Percentiles rank a stretch among this genome's conserved stretches.
Conservation (phyloP, 2,888 invertebrate species). For the Cephus sareptanus region DNA sequence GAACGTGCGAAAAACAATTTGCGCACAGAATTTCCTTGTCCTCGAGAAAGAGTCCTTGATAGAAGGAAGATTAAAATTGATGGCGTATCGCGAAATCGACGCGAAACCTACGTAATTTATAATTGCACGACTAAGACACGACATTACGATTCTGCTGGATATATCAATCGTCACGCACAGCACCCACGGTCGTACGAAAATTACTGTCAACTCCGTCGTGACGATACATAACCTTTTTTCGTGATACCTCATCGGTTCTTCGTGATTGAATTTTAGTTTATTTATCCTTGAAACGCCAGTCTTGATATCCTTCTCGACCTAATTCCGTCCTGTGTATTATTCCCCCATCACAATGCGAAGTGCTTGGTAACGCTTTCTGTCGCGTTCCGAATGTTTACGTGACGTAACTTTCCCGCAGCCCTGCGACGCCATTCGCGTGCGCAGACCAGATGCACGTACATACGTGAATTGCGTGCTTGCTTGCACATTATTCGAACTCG, state of each 20-base stretch:
- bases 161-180: not conserved
- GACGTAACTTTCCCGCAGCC: not conserved
- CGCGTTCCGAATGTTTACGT: not conserved
- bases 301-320: not conserved
- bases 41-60: slow-evolving; percentile 31
- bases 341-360: not conserved
- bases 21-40: slow-evolving; percentile 16
- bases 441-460: not conserved
- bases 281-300: not conserved
- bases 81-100: slow-evolving; percentile 35
- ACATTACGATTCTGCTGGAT: no score
- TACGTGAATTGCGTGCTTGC: not conserved
- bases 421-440: not conserved
- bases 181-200: not conserved
- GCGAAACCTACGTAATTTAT: not conserved
- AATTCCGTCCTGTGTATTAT: not conserved
- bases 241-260: not conserved
- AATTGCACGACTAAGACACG: not conserved
- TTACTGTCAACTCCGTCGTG: not conserved
- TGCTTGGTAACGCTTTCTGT: not conserved
- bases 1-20: not conserved
- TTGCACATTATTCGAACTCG: not conserved
- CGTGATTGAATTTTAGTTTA: not conserved
- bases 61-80: slow-evolving; percentile 38
- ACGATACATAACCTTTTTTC: not conserved